Evolutionary conservation across 2,113 vertebrate genomes (phyloP).

Genomic region (Tympanuchus pallidicinctus): DNA sequence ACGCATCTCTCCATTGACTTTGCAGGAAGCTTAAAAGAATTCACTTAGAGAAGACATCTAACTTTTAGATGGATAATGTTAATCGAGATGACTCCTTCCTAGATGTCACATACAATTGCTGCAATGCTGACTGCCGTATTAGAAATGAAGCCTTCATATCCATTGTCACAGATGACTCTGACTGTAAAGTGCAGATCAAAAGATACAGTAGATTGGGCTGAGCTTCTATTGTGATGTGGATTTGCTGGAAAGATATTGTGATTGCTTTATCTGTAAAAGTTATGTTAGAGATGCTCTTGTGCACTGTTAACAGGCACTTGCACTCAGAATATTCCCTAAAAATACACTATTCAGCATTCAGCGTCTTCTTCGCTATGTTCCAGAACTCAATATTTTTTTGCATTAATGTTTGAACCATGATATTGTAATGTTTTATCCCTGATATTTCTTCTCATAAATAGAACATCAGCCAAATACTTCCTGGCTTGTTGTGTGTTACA

Average conservation of each 20-base stretch:
- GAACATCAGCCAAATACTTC: conserved; percentile 28
- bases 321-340: background rate
- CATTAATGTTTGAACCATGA: background rate
- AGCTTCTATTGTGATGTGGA: background rate
- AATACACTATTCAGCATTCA: background rate
- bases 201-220: background rate
- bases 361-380: background rate
- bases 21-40: conserved; percentile 12
- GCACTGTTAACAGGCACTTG: background rate
- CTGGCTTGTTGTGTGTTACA: background rate
- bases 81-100: conserved; percentile 11
- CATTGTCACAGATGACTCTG: background rate
- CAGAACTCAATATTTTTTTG: background rate
- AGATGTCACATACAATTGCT: background rate
- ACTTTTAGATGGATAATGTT: background rate
- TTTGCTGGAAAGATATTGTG: background rate
- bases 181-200: conserved; percentile 15
- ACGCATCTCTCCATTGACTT: conserved; percentile 4
- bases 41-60: background rate
- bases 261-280: background rate
- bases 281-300: background rate
- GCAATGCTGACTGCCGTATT: background rate
- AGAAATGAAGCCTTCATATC: background rate
- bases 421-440: background rate
- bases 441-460: conserved; percentile 29